Evolutionary conservation across 2,797 vertebrate genomes (phyloP).

Genomic region (Synaphobranchus kaupii): DNA sequence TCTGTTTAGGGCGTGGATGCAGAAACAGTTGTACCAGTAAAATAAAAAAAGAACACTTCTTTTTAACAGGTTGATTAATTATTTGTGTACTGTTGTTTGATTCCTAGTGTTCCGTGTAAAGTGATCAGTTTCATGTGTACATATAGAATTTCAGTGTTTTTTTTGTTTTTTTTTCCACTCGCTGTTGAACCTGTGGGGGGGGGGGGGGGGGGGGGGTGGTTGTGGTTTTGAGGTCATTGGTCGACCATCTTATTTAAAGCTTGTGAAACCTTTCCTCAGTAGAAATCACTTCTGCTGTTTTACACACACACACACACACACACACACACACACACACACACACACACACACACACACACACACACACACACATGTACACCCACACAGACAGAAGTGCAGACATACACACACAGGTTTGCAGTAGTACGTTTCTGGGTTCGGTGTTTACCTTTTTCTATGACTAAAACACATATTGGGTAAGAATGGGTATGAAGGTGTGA

Average conservation of each 20-base stretch:
- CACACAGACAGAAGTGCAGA: background rate
- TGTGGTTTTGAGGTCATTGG: constrained; percentile 23
- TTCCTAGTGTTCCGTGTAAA: background rate
- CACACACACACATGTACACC: background rate
- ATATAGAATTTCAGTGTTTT: background rate
- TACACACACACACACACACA: background rate
- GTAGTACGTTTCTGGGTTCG: background rate
- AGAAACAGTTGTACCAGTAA: background rate
- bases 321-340: background rate
- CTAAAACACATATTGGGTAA: background rate
- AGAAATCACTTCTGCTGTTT: background rate
- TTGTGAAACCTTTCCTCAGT: constrained; percentile 29
- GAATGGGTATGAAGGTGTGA: background rate
- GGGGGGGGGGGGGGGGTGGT: too few species aligned
- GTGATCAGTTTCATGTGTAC: background rate
- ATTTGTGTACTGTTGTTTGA: background rate
- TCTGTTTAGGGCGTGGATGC: constrained; percentile 26
- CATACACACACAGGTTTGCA: background rate
- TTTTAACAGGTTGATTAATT: background rate
- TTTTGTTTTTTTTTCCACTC: background rate
- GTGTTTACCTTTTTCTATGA: background rate
- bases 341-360: constrained; percentile 31
- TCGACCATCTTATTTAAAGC: constrained; percentile 23
- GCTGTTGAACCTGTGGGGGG: background rate
- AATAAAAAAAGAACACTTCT: background rate